Evolutionary conservation across 2,888 invertebrate species (phyloP).

Genomic region (Leptopterna dolabrata): DNA sequence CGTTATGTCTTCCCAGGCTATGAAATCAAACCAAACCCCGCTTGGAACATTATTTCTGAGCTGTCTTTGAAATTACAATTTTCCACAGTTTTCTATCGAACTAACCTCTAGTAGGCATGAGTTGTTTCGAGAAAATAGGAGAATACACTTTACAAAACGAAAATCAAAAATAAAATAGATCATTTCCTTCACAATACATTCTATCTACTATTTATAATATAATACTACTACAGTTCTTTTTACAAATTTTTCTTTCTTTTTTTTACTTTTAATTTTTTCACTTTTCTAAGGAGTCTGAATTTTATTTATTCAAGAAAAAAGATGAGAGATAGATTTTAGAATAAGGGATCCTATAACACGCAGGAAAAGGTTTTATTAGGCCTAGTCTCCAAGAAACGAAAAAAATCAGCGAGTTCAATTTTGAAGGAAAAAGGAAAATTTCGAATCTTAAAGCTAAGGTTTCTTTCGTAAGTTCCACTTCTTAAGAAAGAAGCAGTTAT

Average conservation of each 20-base stretch:
- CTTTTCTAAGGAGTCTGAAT: constrained; percentile 3
- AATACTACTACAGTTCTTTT: constrained; percentile 11
- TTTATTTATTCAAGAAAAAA: constrained; percentile 12
- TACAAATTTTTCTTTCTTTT: not conserved
- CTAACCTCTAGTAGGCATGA: not conserved
- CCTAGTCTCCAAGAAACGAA: not conserved
- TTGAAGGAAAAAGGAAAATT: not conserved
- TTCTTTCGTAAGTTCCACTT: not conserved
- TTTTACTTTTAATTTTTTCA: not conserved
- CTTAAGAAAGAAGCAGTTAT: not conserved
- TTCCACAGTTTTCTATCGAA: not conserved
- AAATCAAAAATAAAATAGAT: not conserved
- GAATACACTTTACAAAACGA: not conserved
- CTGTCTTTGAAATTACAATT: not conserved
- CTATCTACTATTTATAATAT: not conserved
- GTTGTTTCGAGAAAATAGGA: not conserved
- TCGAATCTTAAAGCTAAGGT: not conserved
- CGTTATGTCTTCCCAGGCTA: too few relatives aligned
- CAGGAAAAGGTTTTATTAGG: constrained; percentile 12
- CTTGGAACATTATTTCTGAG: not conserved
- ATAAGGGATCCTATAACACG: not conserved
- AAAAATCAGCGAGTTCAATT: not conserved
- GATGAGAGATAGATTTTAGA: constrained; percentile 1
- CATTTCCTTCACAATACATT: not conserved
- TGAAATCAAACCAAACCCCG: too few relatives aligned